Percentiles rank a stretch among this genome's conserved stretches.
Evolutionary conservation across 2,113 vertebrate species (phyloP).

Genomic region (Oreotrochilus melanogaster): DNA sequence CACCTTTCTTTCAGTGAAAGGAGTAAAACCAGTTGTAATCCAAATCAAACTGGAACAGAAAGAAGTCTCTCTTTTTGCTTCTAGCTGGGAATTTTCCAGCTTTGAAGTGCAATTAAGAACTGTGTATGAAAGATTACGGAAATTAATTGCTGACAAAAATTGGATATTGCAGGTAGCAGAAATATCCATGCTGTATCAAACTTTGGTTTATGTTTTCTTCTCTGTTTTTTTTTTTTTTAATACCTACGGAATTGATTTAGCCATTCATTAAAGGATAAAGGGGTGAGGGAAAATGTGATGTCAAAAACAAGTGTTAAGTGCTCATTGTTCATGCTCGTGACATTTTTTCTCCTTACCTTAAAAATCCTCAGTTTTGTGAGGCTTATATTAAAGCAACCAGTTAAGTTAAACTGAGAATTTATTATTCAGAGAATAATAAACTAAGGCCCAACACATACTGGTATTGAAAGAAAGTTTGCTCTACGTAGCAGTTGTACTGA

Average conservation of each 20-base stretch:
- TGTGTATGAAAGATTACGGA: neutral
- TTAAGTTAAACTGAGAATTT: neutral
- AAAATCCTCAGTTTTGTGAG: neutral
- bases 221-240: neutral
- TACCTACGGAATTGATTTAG: neutral
- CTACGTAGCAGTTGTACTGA: neutral
- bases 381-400: neutral
- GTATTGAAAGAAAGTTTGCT: neutral
- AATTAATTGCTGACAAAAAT: neutral
- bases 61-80: neutral
- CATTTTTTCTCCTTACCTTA: neutral
- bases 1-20: neutral
- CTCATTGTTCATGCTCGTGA: neutral
- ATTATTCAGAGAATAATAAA: neutral
- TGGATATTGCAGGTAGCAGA: neutral
- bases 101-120: neutral
- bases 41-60: neutral
- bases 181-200: neutral
- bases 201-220: neutral
- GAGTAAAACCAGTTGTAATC: neutral
- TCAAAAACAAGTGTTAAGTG: slow-evolving; percentile 1
- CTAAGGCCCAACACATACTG: neutral
- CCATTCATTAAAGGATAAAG: neutral
- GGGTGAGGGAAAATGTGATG: neutral
- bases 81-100: neutral